phyloP scores from a whole-genome alignment of 2,888 invertebrate species.

The Dascillus cervinus region DNA sequence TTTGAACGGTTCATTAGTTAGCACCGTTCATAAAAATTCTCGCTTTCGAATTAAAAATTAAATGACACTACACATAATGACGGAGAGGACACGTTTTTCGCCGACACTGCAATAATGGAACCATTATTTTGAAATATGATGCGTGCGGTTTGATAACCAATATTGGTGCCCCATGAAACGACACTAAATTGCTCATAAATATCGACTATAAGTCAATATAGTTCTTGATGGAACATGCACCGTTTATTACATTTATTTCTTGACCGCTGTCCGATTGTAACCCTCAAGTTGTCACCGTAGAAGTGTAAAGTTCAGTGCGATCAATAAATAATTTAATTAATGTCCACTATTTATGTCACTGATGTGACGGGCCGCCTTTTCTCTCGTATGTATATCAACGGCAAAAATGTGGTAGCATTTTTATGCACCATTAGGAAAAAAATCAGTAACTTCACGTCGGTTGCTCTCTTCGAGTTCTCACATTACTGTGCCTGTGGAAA shows the following conservation, averaged over 20 bases:
- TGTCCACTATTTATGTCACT: no score
- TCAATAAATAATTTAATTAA: no score
- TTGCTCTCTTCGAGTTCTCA: conserved; percentile 10
- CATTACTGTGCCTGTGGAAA: conserved; percentile 6
- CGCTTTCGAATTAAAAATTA: no score
- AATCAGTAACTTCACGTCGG: conserved; percentile 20
- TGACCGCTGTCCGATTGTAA: no score
- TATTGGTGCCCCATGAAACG: conserved; percentile 42
- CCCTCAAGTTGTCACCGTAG: no score
- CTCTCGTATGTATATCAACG: conserved; percentile 23
- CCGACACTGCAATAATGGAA: conserved; percentile 43
- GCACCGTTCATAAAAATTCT: conserved; percentile 7
- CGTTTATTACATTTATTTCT: no score
- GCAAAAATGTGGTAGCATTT: conserved; percentile 23
- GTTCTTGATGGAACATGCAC: no score
- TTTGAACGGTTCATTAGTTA: neutral
- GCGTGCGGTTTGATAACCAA: conserved; percentile 43
- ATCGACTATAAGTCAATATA: conserved; percentile 41
- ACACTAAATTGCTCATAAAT: conserved; percentile 45
- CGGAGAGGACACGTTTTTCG: conserved; percentile 31
- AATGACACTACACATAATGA: no score
- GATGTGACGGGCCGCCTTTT: no score
- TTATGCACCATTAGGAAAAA: conserved; percentile 26
- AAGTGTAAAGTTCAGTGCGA: no score
- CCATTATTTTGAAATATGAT: conserved; percentile 45